These are phyloP conservation scores for Taenioides sp. DNA, from an alignment of 2,797 vertebrate species.

Conservation along the genomic window DNA sequence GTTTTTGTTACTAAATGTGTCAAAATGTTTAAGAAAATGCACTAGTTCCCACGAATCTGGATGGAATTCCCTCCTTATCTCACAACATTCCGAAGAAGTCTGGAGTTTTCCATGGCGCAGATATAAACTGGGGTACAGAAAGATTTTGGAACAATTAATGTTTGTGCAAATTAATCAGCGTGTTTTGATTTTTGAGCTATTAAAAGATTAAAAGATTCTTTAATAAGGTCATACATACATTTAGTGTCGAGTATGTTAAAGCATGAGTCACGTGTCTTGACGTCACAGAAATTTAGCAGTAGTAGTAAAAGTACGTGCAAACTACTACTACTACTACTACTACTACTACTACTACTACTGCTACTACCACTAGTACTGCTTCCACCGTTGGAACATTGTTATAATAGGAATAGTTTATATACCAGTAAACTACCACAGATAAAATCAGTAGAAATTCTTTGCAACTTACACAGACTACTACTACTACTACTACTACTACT, in stretches of 20 bases:
- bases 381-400: too few relatives aligned
- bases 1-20: not conserved
- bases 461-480: too few relatives aligned
- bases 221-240: not conserved
- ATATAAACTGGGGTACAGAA: too few relatives aligned
- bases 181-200: not conserved
- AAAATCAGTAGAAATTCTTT: too few relatives aligned
- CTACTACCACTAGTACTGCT: too few relatives aligned
- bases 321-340: too few relatives aligned
- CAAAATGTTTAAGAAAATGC: not conserved
- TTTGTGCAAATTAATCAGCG: not conserved
- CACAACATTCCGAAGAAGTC: conserved; percentile 3
- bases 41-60: not conserved
- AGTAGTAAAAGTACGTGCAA: too few relatives aligned
- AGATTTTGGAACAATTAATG: not conserved
- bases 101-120: not conserved
- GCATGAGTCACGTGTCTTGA: not conserved
- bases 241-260: too few relatives aligned
- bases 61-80: conserved; percentile 9
- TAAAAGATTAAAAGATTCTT: too few relatives aligned
- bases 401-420: too few relatives aligned
- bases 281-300: not conserved
- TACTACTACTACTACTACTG: too few relatives aligned
- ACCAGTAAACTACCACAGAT: too few relatives aligned
- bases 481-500: not conserved